These are phyloP conservation scores for Aegithalos caudatus DNA, from an alignment of 2,113 vertebrate species.

Conservation along the genomic window DNA sequence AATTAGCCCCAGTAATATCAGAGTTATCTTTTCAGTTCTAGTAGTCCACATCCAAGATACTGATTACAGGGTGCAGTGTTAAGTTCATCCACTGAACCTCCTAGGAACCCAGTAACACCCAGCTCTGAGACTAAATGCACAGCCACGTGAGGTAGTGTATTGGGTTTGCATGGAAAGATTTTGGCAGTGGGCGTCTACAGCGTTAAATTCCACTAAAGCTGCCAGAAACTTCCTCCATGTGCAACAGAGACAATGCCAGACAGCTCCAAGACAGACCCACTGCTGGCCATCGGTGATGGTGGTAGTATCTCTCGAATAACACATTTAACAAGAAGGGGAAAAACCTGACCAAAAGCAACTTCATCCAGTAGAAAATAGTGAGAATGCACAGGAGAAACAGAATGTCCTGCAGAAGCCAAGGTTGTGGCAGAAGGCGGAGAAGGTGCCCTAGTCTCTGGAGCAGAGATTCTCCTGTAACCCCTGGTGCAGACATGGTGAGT, in stretches of 20 bases:
- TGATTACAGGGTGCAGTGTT: not conserved
- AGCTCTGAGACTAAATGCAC: not conserved
- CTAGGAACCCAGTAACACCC: not conserved
- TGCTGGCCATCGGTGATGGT: fast-evolving
- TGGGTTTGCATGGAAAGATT: not conserved
- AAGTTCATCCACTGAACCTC: not conserved
- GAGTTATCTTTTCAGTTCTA: not conserved
- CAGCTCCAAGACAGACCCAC: not conserved
- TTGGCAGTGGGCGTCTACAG: not conserved
- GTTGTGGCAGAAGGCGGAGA: not conserved
- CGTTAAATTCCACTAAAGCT: not conserved
- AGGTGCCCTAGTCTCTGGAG: not conserved
- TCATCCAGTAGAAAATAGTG: not conserved
- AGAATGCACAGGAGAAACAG: not conserved
- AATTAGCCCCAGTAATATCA: not conserved
- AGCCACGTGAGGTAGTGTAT: not conserved
- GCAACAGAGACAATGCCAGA: not conserved
- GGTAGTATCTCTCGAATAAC: not conserved
- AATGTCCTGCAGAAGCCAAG: not conserved
- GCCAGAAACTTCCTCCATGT: not conserved
- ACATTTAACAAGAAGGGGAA: not conserved
- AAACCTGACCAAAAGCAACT: not conserved
- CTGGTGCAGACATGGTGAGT: not conserved
- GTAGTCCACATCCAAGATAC: not conserved
- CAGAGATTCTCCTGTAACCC: not conserved